Evolutionary conservation across 2,113 vertebrate species (phyloP).

Genomic region (Sapayoa aenigma): DNA sequence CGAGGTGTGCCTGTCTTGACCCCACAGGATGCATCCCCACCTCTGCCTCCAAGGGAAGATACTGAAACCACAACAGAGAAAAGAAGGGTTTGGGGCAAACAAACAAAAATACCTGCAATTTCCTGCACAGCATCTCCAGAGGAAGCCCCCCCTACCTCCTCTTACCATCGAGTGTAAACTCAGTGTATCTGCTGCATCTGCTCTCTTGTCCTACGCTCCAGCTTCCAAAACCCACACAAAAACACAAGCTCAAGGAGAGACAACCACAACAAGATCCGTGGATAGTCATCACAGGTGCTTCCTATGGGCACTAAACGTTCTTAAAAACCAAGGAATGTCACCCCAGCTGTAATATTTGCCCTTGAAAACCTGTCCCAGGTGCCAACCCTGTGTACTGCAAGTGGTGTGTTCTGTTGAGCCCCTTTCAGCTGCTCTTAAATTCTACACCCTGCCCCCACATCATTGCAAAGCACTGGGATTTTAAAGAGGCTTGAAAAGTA

Average conservation of each 20-base stretch:
- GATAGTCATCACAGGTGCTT: background rate
- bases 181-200: fast-evolving
- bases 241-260: background rate
- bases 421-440: background rate
- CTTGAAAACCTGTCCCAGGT: background rate
- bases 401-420: background rate
- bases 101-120: background rate
- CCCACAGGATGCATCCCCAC: too few relatives aligned
- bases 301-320: too few relatives aligned
- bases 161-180: fast-evolving
- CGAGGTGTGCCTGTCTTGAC: background rate
- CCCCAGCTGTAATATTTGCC: background rate
- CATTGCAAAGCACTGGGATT: background rate
- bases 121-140: background rate
- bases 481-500: background rate
- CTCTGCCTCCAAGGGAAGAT: background rate
- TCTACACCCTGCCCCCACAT: background rate
- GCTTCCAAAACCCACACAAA: background rate
- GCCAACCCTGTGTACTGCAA: background rate
- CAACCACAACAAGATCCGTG: background rate
- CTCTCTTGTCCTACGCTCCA: background rate
- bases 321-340: background rate
- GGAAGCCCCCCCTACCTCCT: background rate
- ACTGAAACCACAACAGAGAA: background rate
- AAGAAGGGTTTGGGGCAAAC: background rate